Evolutionary conservation across 2,113 vertebrate species (phyloP).

Genomic region (Oryzias celebensis): DNA sequence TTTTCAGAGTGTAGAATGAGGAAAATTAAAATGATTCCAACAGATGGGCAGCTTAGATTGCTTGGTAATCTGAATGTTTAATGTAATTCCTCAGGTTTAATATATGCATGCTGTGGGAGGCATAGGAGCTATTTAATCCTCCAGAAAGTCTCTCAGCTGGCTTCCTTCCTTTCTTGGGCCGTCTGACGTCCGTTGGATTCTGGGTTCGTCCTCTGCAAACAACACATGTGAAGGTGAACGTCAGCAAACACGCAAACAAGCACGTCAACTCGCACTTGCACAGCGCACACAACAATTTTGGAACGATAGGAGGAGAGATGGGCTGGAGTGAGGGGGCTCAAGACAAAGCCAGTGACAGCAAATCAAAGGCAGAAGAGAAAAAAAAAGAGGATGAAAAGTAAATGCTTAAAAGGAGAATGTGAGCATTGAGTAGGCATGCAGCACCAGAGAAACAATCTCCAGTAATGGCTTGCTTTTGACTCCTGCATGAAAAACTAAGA

Average conservation of each 20-base stretch:
- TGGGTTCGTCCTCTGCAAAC: conserved; percentile 24
- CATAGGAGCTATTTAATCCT: conserved; percentile 1
- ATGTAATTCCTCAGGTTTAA: not conserved
- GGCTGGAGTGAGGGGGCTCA: conserved; percentile 11
- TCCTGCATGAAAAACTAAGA: conserved; percentile 12
- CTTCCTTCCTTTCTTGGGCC: conserved; percentile 5
- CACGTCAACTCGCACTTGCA: conserved; percentile 23
- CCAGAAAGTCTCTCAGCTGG: conserved; percentile 2
- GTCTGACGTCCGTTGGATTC: conserved; percentile 32
- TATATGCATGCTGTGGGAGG: not conserved
- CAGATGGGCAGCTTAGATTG: not conserved
- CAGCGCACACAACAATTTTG: conserved; percentile 32
- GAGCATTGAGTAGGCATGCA: conserved; percentile 42
- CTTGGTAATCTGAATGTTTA: not conserved
- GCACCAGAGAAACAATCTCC: conserved; percentile 32
- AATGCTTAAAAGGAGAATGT: conserved; percentile 13
- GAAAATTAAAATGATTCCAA: no score
- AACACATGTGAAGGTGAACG: conserved; percentile 45
- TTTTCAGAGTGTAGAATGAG: no score
- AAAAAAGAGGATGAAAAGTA: conserved; percentile 31
- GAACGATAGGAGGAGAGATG: conserved; percentile 20
- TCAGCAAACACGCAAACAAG: conserved; percentile 43
- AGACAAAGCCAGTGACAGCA: conserved; percentile 57
- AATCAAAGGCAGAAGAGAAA: conserved; percentile 24
- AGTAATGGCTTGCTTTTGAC: conserved; percentile 37